Percentiles rank a stretch among this genome's conserved stretches.
Conservation (phyloP, 2,113 vertebrate genomes). For the Podarcis cretensis region DNA sequence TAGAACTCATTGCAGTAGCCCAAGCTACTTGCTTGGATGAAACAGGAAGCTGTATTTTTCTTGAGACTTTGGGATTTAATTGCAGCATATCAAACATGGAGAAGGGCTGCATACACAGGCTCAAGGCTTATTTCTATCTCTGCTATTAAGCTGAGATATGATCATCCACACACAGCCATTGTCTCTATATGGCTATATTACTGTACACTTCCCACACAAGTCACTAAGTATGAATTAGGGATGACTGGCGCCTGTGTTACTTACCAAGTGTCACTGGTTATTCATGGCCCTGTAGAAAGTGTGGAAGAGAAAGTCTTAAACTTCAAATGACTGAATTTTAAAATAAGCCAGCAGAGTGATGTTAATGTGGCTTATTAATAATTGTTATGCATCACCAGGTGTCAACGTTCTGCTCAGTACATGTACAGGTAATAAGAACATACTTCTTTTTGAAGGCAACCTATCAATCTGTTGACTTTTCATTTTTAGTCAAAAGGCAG, state of each 20-base stretch:
- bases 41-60: neutral
- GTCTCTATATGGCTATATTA: neutral
- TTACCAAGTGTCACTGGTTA: neutral
- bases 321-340: slow-evolving; percentile 13
- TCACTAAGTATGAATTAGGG: neutral
- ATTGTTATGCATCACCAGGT: slow-evolving; percentile 14
- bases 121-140: neutral
- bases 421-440: slow-evolving; percentile 22
- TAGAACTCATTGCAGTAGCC: no score
- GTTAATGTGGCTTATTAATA: slow-evolving; percentile 22
- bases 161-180: neutral
- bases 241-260: neutral
- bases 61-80: neutral
- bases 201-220: neutral
- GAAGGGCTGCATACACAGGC: neutral
- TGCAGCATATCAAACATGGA: neutral
- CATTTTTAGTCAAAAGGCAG: neutral
- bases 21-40: no score
- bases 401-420: neutral
- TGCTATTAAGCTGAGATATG: neutral
- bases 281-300: neutral
- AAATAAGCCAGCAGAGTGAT: neutral
- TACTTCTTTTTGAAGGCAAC: slow-evolving; percentile 17
- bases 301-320: neutral
- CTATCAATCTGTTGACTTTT: slow-evolving; percentile 11